Conservation (phyloP, 2,113 vertebrate genomes). For the Tragelaphus strepsiceros region DNA sequence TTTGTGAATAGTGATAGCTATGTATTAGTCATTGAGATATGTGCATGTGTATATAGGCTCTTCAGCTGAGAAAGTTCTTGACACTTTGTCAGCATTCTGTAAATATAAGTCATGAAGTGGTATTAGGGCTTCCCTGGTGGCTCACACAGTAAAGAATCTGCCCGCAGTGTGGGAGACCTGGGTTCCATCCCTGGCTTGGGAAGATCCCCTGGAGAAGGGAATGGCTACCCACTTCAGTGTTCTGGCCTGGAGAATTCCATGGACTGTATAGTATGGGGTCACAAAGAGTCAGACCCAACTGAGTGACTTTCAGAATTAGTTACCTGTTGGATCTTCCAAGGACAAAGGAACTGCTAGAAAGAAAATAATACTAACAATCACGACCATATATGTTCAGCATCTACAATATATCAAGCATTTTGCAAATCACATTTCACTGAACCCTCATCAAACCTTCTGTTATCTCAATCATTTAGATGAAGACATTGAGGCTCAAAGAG, state of each 20-base stretch:
- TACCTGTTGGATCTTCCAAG: background rate
- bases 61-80: background rate
- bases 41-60: background rate
- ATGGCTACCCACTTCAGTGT: background rate
- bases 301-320: background rate
- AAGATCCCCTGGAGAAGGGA: background rate
- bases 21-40: background rate
- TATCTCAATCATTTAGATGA: background rate
- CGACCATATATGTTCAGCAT: background rate
- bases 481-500: background rate
- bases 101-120: background rate
- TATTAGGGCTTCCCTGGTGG: background rate
- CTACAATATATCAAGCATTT: background rate
- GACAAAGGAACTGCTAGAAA: background rate
- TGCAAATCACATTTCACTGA: background rate
- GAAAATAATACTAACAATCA: background rate
- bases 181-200: background rate
- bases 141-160: background rate
- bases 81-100: background rate
- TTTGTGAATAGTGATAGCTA: background rate
- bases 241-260: background rate
- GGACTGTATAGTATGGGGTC: background rate
- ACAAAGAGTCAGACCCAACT: background rate
- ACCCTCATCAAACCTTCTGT: background rate
- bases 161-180: background rate